Evolutionary conservation across 2,113 vertebrate species (phyloP).

Genomic region (sheep (Ovis aries)): ARS-UI_Ramb_v3.0 NC_056074.1:13028501-13029000

Average conservation of each 20-base stretch:
- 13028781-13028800: not conserved
- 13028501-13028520: not conserved
- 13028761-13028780: not conserved
- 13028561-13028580: not conserved
- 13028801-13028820: not conserved
- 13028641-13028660: not conserved
- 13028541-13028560: not conserved
- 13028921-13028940: not conserved
- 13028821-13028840: not conserved
- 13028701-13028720: not conserved
- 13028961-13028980: not conserved
- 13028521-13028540: not conserved
- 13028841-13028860: not conserved
- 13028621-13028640: not conserved
- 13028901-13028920: not conserved
- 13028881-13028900: not conserved
- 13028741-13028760: not conserved
- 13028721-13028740: not conserved
- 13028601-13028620: not conserved
- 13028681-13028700: not conserved
- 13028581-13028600: not conserved
- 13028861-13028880: not conserved
- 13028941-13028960: not conserved
- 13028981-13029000: not conserved
- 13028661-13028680: not conserved